Conservation (phyloP, 1,140 invertebrate genomes). For the Drosophila pandora region DNA sequence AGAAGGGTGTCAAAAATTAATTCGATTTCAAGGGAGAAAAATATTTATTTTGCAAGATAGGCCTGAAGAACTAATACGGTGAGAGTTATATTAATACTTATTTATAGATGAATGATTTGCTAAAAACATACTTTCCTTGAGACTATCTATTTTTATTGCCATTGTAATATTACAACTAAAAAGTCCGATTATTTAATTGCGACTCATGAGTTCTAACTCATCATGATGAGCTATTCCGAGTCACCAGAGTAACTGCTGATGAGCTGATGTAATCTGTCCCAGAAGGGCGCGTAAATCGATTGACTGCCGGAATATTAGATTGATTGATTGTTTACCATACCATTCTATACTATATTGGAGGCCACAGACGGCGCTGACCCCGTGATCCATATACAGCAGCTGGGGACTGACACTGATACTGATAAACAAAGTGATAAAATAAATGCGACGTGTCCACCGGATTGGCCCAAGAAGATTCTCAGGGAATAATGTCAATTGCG, state of each 20-base stretch:
- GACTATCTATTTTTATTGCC: slow-evolving; percentile 5
- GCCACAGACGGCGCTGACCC: slow-evolving; percentile 37
- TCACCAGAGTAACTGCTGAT: slow-evolving; percentile 9
- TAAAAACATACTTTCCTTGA: background rate
- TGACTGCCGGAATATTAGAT: slow-evolving; percentile 35
- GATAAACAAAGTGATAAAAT: slow-evolving; percentile 78
- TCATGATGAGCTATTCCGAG: slow-evolving; percentile 11
- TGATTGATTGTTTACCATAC: slow-evolving; percentile 55
- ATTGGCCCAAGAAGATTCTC: slow-evolving; percentile 44
- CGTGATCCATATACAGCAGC: slow-evolving; percentile 20
- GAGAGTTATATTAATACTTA: background rate
- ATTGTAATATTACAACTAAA: background rate
- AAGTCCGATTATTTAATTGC: slow-evolving; percentile 33
- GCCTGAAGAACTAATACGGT: background rate
- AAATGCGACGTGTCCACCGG: slow-evolving; percentile 54
- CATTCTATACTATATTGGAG: slow-evolving; percentile 8
- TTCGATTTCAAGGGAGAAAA: slow-evolving; percentile 9
- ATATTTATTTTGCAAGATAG: background rate
- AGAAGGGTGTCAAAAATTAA: slow-evolving; percentile 13
- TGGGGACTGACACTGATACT: slow-evolving; percentile 19
- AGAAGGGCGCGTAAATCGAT: slow-evolving; percentile 38
- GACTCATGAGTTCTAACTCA: slow-evolving; percentile 17
- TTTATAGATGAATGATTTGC: too few species aligned
- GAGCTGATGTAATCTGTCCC: slow-evolving; percentile 47
- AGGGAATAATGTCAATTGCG: slow-evolving; percentile 44